Conservation (phyloP, 2,888 invertebrate species). For the Vandiemenella viatica region DNA sequence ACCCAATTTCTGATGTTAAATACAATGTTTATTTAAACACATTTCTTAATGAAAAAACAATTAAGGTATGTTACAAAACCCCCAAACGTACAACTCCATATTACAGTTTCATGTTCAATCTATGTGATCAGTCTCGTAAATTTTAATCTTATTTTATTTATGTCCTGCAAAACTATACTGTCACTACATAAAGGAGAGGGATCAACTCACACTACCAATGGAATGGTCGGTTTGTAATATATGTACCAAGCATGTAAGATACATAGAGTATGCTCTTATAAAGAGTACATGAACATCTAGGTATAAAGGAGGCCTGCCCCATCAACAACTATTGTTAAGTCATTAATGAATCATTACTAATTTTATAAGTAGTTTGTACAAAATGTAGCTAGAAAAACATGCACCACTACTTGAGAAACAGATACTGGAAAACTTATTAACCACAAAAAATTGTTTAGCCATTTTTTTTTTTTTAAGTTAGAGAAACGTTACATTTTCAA, state of each 20-base stretch:
- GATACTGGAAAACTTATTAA: too few species aligned
- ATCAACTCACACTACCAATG: constrained; percentile 9
- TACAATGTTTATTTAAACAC: too few species aligned
- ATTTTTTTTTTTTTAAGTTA: too few species aligned
- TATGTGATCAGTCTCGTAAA: constrained; percentile 9
- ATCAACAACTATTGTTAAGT: constrained; percentile 2
- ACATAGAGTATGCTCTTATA: constrained; percentile 11
- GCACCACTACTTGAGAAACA: too few species aligned
- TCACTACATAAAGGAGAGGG: constrained; percentile 1
- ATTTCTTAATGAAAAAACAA: too few species aligned
- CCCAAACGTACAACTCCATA: not conserved
- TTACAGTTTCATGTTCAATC: constrained; percentile 3
- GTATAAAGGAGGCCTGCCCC: constrained; percentile 11
- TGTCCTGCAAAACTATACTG: not conserved
- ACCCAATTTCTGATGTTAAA: too few species aligned
- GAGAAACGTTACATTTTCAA: too few species aligned
- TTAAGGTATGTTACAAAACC: not conserved
- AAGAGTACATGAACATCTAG: constrained; percentile 13
- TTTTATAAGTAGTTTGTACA: not conserved
- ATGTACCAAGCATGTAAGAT: constrained; percentile 10
- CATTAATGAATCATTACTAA: not conserved
- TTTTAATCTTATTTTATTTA: not conserved
- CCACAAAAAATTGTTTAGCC: too few species aligned
- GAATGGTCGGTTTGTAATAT: constrained; percentile 10
- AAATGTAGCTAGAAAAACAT: too few species aligned